Conservation (phyloP, 2,113 vertebrate genomes). For the Pyrgilauda ruficollis region DNA sequence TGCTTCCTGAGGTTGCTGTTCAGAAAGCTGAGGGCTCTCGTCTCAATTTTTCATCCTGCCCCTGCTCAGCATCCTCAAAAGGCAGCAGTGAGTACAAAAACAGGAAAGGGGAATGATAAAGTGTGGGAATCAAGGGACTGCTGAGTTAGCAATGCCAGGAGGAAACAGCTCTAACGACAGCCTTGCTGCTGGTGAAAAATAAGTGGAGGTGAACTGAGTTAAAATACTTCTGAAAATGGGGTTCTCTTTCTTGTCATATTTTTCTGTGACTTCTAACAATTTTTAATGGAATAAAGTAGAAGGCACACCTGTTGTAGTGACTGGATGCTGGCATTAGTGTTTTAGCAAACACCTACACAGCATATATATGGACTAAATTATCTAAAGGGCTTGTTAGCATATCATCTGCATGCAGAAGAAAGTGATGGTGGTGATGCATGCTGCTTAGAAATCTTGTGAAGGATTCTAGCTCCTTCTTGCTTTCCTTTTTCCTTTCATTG, state of each 20-base stretch:
- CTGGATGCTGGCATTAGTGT: neutral
- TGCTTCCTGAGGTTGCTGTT: neutral
- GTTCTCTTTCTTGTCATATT: neutral
- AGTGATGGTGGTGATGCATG: neutral
- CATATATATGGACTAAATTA: neutral
- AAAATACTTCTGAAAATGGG: neutral
- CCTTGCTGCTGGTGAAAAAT: neutral
- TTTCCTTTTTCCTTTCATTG: neutral
- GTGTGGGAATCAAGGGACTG: neutral
- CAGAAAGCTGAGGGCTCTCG: neutral
- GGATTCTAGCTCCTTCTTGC: neutral
- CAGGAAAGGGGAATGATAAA: conserved; percentile 35
- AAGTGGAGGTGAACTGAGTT: neutral
- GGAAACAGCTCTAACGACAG: neutral
- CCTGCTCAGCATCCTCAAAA: neutral
- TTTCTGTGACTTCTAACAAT: neutral
- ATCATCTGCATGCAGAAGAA: neutral
- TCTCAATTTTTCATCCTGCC: neutral
- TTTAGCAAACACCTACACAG: neutral
- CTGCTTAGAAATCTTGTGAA: neutral
- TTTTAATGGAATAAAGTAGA: neutral
- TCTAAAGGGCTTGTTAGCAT: neutral
- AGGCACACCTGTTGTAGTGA: neutral
- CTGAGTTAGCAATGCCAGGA: neutral
- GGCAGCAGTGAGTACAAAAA: neutral